phyloP scores from a whole-genome alignment of 2,888 invertebrate genomes.

The Campoletis raptor region DNA sequence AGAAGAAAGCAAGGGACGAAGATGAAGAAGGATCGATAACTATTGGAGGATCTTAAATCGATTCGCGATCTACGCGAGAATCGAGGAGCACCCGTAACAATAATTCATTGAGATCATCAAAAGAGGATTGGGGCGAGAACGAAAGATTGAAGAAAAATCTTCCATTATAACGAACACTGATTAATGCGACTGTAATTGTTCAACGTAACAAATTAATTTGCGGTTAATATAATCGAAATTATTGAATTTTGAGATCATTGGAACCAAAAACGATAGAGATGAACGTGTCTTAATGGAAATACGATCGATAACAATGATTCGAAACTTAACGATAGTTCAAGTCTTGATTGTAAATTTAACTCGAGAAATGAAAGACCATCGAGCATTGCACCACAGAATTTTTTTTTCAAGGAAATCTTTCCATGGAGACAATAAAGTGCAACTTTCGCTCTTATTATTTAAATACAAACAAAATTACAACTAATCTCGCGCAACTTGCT shows the following conservation, averaged over 20 bases:
- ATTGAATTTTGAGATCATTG: constrained; percentile 66
- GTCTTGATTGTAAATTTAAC: constrained; percentile 10
- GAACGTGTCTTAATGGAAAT: constrained; percentile 18
- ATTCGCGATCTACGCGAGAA: constrained; percentile 70
- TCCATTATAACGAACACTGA: constrained; percentile 1
- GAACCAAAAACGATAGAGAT: constrained; percentile 26
- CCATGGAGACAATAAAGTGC: constrained; percentile 14
- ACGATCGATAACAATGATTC: constrained; percentile 52
- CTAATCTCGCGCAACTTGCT: constrained; percentile 27
- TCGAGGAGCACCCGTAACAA: constrained; percentile 53
- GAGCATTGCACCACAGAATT: constrained; percentile 36
- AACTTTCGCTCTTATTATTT: neutral
- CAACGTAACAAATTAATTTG: constrained; percentile 23
- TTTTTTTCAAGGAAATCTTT: constrained; percentile 30
- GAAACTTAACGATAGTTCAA: constrained; percentile 48
- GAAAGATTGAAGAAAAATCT: constrained; percentile 15
- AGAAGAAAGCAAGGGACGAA: neutral
- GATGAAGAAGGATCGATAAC: constrained; percentile 35
- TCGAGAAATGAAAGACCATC: constrained; percentile 35
- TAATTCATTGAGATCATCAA: constrained; percentile 40
- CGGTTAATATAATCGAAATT: constrained; percentile 47
- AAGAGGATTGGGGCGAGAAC: neutral
- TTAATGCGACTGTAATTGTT: constrained; percentile 1
- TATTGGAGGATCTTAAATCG: constrained; percentile 38
- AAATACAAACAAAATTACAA: neutral